Conservation (phyloP, 2,888 invertebrate genomes). For the Chorisops tibialis region DNA sequence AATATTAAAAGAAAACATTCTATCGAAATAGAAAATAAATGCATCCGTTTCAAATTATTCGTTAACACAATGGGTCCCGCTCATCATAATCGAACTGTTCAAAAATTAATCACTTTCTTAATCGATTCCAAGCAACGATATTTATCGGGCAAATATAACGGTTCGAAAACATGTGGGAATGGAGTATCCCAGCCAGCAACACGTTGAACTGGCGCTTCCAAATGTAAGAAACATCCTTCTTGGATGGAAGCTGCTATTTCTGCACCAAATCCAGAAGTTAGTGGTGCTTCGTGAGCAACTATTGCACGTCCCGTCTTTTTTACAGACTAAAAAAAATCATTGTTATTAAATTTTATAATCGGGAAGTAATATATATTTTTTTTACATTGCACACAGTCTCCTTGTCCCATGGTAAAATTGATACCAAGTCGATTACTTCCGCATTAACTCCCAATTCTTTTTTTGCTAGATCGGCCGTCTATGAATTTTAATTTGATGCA, state of each 20-base stretch:
- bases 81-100: conserved; percentile 36
- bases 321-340: conserved; percentile 74
- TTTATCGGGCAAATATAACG: conserved; percentile 92
- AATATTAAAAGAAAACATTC: too few species aligned
- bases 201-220: conserved; percentile 88
- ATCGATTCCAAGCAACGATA: conserved; percentile 86
- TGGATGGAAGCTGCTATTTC: conserved; percentile 93
- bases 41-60: conserved; percentile 30
- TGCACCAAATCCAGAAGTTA: conserved; percentile 92
- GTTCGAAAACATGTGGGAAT: conserved; percentile 94
- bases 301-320: conserved; percentile 90
- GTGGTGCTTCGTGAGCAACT: conserved; percentile 93
- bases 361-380: not conserved
- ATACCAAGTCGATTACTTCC: conserved; percentile 95
- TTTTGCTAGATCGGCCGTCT: conserved; percentile 80
- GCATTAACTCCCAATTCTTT: conserved; percentile 69
- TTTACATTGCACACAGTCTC: conserved; percentile 84
- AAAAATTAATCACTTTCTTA: conserved; percentile 71
- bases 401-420: conserved; percentile 94
- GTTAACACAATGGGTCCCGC: not conserved
- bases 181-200: conserved; percentile 95
- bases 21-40: conserved; percentile 27
- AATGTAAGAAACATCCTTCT: conserved; percentile 88
- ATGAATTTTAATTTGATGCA: conserved; percentile 26
- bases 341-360: not conserved